Evolutionary conservation across 2,113 vertebrate genomes (phyloP).

Genomic region (Phylloscopus trochilus): DNA sequence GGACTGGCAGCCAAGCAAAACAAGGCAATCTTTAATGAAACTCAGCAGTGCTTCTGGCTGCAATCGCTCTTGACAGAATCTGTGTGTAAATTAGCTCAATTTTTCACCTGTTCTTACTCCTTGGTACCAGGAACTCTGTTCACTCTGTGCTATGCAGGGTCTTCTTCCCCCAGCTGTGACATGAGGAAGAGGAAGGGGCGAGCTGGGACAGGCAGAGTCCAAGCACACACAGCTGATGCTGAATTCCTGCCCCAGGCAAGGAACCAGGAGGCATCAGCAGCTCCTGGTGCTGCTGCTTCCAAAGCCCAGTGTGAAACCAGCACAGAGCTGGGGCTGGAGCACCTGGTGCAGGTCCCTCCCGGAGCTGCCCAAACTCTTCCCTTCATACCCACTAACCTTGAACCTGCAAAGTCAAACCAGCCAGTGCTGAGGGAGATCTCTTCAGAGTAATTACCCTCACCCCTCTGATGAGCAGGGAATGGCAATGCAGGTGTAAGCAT

Average conservation of each 20-base stretch:
- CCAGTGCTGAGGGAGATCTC: not conserved
- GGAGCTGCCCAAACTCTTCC: not conserved
- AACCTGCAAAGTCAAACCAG: not conserved
- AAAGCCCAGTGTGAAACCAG: not conserved
- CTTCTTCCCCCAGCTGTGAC: not conserved
- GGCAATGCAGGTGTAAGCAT: not conserved
- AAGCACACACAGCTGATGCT: not conserved
- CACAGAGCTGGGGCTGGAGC: not conserved
- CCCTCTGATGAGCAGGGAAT: not conserved
- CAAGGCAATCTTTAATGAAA: not conserved
- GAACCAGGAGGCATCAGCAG: not conserved
- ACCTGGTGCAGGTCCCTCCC: not conserved
- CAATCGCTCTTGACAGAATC: not conserved
- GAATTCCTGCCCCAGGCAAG: not conserved
- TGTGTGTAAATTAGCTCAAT: not conserved
- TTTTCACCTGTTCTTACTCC: not conserved
- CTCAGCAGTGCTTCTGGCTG: not conserved
- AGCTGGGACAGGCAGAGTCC: not conserved
- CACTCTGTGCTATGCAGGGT: not conserved
- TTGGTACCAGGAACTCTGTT: not conserved
- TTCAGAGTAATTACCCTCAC: not conserved
- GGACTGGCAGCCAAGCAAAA: not conserved
- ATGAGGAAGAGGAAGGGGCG: not conserved
- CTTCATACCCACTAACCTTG: not conserved
- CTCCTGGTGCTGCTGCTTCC: not conserved